Base-by-base conservation (phyloP, 2,888 invertebrate species). In the Cataglyphis altisquamis region DNA sequence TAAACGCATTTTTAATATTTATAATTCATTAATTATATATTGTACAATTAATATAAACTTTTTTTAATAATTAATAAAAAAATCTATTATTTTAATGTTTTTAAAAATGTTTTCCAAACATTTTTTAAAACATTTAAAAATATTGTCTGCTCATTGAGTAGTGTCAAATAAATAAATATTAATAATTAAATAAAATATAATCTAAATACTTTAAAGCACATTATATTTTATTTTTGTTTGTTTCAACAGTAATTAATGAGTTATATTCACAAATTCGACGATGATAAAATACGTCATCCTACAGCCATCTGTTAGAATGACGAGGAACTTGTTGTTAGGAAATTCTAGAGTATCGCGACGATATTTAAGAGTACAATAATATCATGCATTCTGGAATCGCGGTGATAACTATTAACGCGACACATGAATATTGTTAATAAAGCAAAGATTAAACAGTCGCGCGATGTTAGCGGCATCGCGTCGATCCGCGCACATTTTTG, bases 401-500 rank as follows among this genome's bases (percentile, higher is more conserved):
- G 45, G 9, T 32, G 60, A 78, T 60, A 60, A 70, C 32, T 21
- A n/a, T 60, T 78, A 78, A 68, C 68, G 32, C 78, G 55, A 5
- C 39, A 18, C 68, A 68, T 68, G 77, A 78, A 78, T 68, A 68
- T 78, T 67, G 60, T 60, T 60, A 78, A 78, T 60, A 41, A 39
- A 48, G 6, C 36, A 8, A 41, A 41, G 57, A 78, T 21, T 21
- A 18, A 29, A 12, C n/a, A 52, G 18, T 45, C 29, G 48, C 29
- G 12, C 25, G 18, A 25, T 36, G 8, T 48, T 39, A n/a, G n/a
- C 52, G n/a, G 36, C 36, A 36, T 36, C 36, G 36, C 36, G 6
- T 52, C n/a, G n/a, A n/a, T 52, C n/a, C n/a, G 52, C 86, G 84
- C 68, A 83, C 85, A 90, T 87, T 90, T 88, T 90, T 88, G 39